Conservation (phyloP, 2,797 vertebrate genomes). For the Diplodus sargus region DNA sequence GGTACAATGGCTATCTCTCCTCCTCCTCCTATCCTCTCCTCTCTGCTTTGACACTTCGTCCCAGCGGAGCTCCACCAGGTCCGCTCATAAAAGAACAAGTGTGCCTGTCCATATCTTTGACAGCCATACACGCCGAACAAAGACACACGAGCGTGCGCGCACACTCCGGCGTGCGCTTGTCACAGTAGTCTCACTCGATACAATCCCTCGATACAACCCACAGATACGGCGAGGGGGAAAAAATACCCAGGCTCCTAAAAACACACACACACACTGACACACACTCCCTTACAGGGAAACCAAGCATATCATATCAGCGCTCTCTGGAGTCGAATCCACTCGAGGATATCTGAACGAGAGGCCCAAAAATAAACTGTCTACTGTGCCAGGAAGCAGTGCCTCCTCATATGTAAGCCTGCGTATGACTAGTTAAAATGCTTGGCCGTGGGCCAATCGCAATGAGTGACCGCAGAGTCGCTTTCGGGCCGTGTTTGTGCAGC, state of each 20-base stretch:
- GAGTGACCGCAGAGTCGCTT: slow-evolving; percentile 46
- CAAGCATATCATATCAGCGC: slow-evolving; percentile 18
- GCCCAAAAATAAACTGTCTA: slow-evolving; percentile 55
- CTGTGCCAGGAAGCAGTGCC: slow-evolving; percentile 38
- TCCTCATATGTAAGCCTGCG: slow-evolving; percentile 28
- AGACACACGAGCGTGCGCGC: slow-evolving; percentile 40
- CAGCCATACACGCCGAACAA: slow-evolving; percentile 45
- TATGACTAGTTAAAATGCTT: slow-evolving; percentile 48
- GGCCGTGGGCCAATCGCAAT: slow-evolving; percentile 28
- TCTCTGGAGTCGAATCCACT: slow-evolving; percentile 56
- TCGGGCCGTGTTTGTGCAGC: slow-evolving; percentile 41
- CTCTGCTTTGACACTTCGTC: slow-evolving; percentile 47
- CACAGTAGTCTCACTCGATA: slow-evolving; percentile 51
- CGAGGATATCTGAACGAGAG: slow-evolving; percentile 49
- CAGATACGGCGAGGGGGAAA: slow-evolving; percentile 13
- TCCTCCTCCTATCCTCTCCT: neutral
- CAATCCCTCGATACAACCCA: slow-evolving; percentile 54
- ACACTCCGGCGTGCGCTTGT: slow-evolving; percentile 45
- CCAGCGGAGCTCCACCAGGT: slow-evolving; percentile 56
- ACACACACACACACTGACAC: slow-evolving; percentile 26
- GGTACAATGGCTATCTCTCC: neutral
- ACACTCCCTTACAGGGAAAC: slow-evolving; percentile 45
- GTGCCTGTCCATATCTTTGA: slow-evolving; percentile 68
- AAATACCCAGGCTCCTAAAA: slow-evolving; percentile 21
- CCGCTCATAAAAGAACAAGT: slow-evolving; percentile 70